phyloP scores from a whole-genome alignment of 1,140 invertebrate genomes.

The Orchestia grillus region DNA sequence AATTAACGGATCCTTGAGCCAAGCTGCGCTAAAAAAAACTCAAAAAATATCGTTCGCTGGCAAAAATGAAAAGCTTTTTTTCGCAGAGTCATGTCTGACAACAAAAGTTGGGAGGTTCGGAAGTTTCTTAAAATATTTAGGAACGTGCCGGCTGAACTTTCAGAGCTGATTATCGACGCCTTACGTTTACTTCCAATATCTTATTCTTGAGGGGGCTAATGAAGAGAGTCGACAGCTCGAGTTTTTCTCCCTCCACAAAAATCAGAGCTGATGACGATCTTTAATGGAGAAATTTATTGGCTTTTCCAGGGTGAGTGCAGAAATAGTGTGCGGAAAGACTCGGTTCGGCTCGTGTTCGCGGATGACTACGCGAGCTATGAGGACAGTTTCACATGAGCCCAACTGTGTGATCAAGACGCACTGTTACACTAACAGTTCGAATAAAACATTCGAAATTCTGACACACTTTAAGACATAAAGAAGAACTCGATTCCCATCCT shows the following conservation, averaged over 20 bases:
- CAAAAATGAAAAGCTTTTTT: constrained; percentile 41
- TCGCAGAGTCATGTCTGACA: constrained; percentile 52
- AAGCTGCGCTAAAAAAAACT: constrained; percentile 49
- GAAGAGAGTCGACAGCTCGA: constrained; percentile 32
- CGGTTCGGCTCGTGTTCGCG: not conserved
- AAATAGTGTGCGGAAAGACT: not conserved
- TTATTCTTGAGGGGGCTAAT: constrained; percentile 47
- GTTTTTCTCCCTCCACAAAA: constrained; percentile 9
- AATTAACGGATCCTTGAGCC: constrained; percentile 54
- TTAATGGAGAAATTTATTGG: constrained; percentile 36
- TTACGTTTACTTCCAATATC: constrained; percentile 49
- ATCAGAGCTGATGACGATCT: not conserved
- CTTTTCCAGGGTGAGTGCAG: not conserved
- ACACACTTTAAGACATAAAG: not conserved
- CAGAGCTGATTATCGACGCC: constrained; percentile 24
- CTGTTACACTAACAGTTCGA: not conserved
- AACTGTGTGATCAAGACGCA: not conserved
- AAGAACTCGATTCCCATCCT: not conserved
- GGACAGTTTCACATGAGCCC: not conserved
- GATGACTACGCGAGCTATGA: not conserved
- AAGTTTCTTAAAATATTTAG: constrained; percentile 46
- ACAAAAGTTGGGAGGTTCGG: constrained; percentile 52
- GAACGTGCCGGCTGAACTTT: constrained; percentile 28
- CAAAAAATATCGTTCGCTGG: constrained; percentile 22
- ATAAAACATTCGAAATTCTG: not conserved